Percentiles rank a stretch among this genome's conserved stretches.
Conservation (phyloP, 2,888 invertebrate genomes). For the Boloria selene region DNA sequence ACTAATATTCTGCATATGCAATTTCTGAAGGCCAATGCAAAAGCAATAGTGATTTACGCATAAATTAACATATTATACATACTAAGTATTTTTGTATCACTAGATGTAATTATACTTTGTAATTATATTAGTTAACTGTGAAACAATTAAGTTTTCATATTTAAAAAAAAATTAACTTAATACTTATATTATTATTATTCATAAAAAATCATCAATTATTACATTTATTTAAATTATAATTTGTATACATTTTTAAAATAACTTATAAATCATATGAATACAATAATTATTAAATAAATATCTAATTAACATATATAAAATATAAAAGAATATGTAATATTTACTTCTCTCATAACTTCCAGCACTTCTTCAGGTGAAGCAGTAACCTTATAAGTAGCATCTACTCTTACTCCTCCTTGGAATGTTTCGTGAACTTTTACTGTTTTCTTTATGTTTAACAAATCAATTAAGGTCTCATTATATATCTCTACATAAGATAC, state of each 20-base stretch:
- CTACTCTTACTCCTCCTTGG: conserved; percentile 85
- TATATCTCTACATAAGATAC: conserved; percentile 95
- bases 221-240: no score
- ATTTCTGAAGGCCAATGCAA: conserved; percentile 14
- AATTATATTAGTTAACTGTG: background rate
- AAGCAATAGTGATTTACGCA: conserved; percentile 2
- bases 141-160: no score
- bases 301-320: no score
- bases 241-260: no score
- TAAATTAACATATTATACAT: conserved; percentile 16
- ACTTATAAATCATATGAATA: no score
- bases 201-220: background rate
- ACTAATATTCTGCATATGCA: background rate
- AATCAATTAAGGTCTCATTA: conserved; percentile 91
- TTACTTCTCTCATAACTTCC: conserved; percentile 77
- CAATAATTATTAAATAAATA: no score
- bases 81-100: conserved; percentile 9
- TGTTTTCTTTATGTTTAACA: conserved; percentile 83
- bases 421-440: conserved; percentile 85
- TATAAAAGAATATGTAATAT: conserved; percentile 1
- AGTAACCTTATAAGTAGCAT: conserved; percentile 85
- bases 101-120: conserved; percentile 4
- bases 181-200: background rate
- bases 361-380: conserved; percentile 84
- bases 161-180: no score